These are phyloP conservation scores for Drosophila ambigua DNA, from an alignment of 1,140 invertebrate species.

Conservation along the genomic window DNA sequence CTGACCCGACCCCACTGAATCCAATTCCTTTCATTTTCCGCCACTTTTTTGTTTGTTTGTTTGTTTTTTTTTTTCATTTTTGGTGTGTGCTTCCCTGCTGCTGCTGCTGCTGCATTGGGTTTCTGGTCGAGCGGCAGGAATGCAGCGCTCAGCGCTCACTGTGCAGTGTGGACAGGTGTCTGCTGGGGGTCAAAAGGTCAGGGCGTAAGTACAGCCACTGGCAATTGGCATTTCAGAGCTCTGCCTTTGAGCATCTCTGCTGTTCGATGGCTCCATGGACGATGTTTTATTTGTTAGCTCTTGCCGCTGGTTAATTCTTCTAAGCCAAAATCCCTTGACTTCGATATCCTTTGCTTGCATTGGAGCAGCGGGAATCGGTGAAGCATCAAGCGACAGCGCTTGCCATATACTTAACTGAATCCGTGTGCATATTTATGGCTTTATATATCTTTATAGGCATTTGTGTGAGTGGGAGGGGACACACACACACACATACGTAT, in stretches of 20 bases:
- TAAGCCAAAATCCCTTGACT: background rate
- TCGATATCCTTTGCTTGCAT: no score
- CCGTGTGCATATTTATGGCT: background rate
- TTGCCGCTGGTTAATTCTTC: no score
- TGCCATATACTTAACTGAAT: background rate
- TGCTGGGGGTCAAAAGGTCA: conserved; percentile 11
- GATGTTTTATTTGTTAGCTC: no score
- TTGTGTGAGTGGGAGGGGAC: background rate
- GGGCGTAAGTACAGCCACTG: no score
- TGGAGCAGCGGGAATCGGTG: no score
- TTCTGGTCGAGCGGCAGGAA: conserved; percentile 36
- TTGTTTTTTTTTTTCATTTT: no score
- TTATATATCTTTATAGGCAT: background rate
- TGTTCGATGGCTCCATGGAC: no score
- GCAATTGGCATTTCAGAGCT: background rate
- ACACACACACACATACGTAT: conserved; percentile 4
- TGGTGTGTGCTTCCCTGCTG: background rate
- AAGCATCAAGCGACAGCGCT: background rate
- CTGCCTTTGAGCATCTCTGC: background rate
- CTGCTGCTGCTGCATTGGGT: conserved; percentile 50
- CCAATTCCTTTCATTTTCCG: conserved; percentile 26
- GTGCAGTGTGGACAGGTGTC: background rate
- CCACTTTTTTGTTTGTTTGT: background rate
- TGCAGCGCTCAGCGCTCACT: background rate
- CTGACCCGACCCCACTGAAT: conserved; percentile 18